These are phyloP conservation scores for Corynorhinus townsendii DNA, from an alignment of 2,113 vertebrate species.

Conservation along the genomic window DNA sequence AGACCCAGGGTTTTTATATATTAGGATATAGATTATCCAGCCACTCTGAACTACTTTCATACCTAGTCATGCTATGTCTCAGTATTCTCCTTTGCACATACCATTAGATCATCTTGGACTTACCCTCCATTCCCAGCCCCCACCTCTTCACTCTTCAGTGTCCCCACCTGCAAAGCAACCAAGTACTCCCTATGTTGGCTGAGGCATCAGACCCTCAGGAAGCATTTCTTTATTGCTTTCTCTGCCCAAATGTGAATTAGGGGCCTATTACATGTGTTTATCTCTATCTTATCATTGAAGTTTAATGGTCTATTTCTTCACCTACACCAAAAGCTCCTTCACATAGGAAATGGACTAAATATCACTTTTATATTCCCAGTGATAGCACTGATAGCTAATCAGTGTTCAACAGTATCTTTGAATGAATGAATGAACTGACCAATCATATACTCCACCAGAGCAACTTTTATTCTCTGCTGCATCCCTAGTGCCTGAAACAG, in stretches of 20 bases:
- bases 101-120: neutral
- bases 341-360: neutral
- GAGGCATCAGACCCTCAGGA: neutral
- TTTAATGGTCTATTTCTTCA: neutral
- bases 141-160: neutral
- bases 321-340: neutral
- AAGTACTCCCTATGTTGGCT: accelerated
- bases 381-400: neutral
- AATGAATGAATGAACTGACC: neutral
- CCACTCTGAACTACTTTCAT: neutral
- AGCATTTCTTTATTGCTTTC: neutral
- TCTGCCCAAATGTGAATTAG: neutral
- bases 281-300: neutral
- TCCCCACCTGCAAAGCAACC: neutral
- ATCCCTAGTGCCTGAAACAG: neutral
- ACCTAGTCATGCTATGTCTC: neutral
- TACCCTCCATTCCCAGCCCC: neutral
- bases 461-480: neutral
- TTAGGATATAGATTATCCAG: neutral
- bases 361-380: neutral
- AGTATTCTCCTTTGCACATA: neutral
- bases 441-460: neutral
- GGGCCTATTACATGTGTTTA: neutral
- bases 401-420: neutral
- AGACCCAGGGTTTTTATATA: too few species aligned